Evolutionary conservation across 2,797 vertebrate genomes (phyloP), one percentile per base, ranked within the genome.

Genomic region (Semotilus atromaculatus): DNA sequence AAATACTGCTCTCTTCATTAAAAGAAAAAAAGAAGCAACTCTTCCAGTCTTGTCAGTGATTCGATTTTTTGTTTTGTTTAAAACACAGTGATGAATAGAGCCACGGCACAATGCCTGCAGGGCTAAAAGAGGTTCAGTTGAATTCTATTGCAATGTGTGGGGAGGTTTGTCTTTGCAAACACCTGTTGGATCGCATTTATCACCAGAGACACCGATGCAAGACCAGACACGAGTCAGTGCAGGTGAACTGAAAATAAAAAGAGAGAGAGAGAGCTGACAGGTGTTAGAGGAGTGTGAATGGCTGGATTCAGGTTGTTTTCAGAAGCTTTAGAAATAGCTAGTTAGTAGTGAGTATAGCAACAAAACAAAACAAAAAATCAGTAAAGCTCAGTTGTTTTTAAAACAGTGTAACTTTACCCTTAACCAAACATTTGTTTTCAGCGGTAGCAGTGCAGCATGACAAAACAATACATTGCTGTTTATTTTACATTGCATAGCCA

Each of bases 171-270:
- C 66, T 29, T 80, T 18, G 64, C 88, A 84, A 90, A 90, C 93
- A 94, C 93, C 94, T 94, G 94, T 91, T 93, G 91, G 88, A 91
- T 90, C 86, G 86, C 76, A 48, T 81, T 85, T 85, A 85, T 89
- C 87, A 86, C 14, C 29, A 36, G 43, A 87, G 84, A 86, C 74
- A 83, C 48, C 2, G 71, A 60, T 86, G 93, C 92, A 90, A 92
- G 92, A 93, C 82, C 90, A 92, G 92, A 91, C 93, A 91, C 79
- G 92, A 66, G 72, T 83, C 82, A 73, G 43, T 83, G 83, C 92
- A 94, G 93, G 93, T 94, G 93, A 92, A 92, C n/a, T 40, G 31
- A 64, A 75, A 86, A 81, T 78, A 70, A 75, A 21, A 76, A 66
- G 70, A 83, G 48, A 74, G 26, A 58, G 45, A 68, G 71, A 67